Evolutionary conservation across 2,888 invertebrate genomes (phyloP), one percentile per base, ranked within the genome.

Genomic region (Meteorus cinctellus): DNA sequence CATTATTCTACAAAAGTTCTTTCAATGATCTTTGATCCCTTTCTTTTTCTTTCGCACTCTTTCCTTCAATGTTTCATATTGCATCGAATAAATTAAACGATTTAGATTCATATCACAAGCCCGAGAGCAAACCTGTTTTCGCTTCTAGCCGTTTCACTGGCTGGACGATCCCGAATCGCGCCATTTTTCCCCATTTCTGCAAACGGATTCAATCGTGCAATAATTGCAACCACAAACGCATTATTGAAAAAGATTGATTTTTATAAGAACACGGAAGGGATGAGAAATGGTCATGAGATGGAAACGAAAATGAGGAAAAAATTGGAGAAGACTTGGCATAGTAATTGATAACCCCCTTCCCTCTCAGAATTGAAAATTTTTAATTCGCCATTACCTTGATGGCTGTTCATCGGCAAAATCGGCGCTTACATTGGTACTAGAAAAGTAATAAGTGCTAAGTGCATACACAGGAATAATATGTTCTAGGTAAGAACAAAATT

Each of bases 101-200:
- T 82, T 84, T 83, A 86, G 82, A 65, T 86, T 86, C 84, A 83
- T 83, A 36, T 41, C 36, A 41, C 82, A 83, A 86, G 84, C 84
- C 85, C 81, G 84, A 6, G 82, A 81, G 83, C 87, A 86, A 87
- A 87, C 86, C 85, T 86, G 83, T 85, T 84, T 84, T 82, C 51
- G 31, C 72, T 69, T 72, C 14, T 74, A 80, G 80, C 77, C 74
- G 36, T 55, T 81, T 86, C 82, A 87, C 80, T 86, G 84, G 74
- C 84, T 86, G 79, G 85, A 86, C 79, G 85, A 83, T 69, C 84
- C 84, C 27, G 84, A 86, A 79, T 84, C 84, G 59, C 82, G 83
- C 82, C 85, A 84, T 79, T 87, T 83, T 68, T 85, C 86, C 75
- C 83, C 86, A 72, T 87, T 86, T 82, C 86, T 86, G 81, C 72